phyloP scores from a whole-genome alignment of 2,797 vertebrate species.

The Sebastes nivosus region DNA sequence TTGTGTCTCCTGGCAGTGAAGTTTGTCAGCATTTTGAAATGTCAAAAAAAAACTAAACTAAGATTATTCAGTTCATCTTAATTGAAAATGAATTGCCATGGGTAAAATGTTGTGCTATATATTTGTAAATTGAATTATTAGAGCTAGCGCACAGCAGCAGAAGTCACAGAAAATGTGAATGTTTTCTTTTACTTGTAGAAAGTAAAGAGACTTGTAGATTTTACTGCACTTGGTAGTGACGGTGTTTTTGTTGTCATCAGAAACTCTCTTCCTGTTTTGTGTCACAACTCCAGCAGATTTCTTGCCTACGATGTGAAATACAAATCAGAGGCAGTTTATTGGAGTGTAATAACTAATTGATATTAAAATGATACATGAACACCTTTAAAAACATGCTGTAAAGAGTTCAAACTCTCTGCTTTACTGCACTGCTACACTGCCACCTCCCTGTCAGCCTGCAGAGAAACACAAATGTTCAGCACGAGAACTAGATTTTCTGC shows the following conservation, averaged over 20 bases:
- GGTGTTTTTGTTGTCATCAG: not conserved
- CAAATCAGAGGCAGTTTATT: not conserved
- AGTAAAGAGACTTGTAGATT: not conserved
- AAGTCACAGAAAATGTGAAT: not conserved
- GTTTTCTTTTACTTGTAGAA: not conserved
- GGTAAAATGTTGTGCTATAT: not conserved
- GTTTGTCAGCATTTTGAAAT: not conserved
- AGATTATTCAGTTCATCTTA: not conserved
- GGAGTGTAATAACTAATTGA: not conserved
- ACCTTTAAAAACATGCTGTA: not conserved
- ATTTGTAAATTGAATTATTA: not conserved
- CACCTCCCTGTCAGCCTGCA: conserved; percentile 23
- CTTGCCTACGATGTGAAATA: not conserved
- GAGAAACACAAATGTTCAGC: not conserved
- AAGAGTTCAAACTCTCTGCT: not conserved
- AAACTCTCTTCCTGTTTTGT: not conserved
- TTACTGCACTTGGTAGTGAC: not conserved
- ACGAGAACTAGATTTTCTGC: not conserved
- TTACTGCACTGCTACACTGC: not conserved
- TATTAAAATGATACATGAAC: not conserved
- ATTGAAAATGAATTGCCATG: not conserved
- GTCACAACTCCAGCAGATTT: not conserved
- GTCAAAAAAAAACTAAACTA: not conserved
- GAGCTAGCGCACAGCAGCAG: not conserved
- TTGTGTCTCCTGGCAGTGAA: not conserved